Percentiles rank a stretch among this genome's conserved stretches.
Evolutionary conservation across 1,140 invertebrate species (phyloP).

Genomic region (Trissolcus basalis): DNA sequence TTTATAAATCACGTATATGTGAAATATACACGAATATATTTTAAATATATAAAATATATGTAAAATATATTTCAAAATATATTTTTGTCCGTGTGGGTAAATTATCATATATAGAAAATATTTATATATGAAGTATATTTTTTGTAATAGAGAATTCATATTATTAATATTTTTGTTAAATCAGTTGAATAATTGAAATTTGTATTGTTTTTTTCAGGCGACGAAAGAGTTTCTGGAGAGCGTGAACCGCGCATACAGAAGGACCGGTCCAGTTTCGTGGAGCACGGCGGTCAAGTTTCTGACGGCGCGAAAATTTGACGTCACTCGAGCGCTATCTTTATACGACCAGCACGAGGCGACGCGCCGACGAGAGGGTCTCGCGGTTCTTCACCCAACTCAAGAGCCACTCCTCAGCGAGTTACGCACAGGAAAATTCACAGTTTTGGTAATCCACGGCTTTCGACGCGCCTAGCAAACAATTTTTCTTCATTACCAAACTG

Average conservation of each 20-base stretch:
- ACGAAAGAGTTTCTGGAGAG: conserved; percentile 86
- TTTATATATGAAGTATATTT: no score
- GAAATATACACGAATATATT: no score
- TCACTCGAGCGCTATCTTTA: conserved; percentile 88
- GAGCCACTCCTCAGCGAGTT: conserved; percentile 91
- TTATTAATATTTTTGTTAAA: no score
- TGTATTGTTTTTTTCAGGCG: conserved; percentile 74
- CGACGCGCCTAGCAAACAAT: neutral
- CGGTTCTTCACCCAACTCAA: conserved; percentile 85
- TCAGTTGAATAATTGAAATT: no score
- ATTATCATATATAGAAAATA: no score
- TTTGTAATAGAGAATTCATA: no score
- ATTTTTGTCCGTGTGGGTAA: no score
- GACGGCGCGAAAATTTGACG: conserved; percentile 96
- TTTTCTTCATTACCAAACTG: no score
- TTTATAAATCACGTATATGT: no score
- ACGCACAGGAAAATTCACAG: conserved; percentile 95
- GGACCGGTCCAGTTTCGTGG: conserved; percentile 81
- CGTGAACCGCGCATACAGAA: conserved; percentile 80
- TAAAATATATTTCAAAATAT: no score
- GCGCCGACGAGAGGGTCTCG: conserved; percentile 88
- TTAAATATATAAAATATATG: no score
- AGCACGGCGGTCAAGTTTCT: conserved; percentile 96
- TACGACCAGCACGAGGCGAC: conserved; percentile 95
- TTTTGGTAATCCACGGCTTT: conserved; percentile 83